phyloP scores from a whole-genome alignment of 2,113 vertebrate genomes.

The Austrofundulus limnaeus region DNA sequence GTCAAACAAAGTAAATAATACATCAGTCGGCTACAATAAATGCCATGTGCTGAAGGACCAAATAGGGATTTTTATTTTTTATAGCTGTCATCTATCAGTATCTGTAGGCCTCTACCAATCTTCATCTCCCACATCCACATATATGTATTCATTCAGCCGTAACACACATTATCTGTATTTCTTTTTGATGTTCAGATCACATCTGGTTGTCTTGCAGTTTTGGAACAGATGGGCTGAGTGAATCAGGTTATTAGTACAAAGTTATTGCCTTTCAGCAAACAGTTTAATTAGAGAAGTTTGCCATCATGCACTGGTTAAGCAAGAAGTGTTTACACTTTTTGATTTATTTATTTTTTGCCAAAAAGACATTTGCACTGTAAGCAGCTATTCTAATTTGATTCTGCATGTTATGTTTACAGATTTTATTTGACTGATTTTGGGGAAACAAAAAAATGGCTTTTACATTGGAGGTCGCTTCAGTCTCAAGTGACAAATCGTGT shows the following conservation, averaged over 20 bases:
- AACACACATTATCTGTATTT: constrained; percentile 55
- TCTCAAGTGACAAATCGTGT: neutral
- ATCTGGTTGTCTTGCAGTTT: constrained; percentile 54
- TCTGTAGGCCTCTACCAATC: constrained; percentile 52
- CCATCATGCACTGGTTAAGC: constrained; percentile 46
- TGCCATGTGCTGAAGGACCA: constrained; percentile 71
- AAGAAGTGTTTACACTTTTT: neutral
- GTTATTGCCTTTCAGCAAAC: constrained; percentile 55
- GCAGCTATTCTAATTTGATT: neutral
- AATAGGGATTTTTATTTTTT: constrained; percentile 71
- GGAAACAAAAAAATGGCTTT: neutral
- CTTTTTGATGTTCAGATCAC: constrained; percentile 49
- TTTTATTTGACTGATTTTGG: neutral
- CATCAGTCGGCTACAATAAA: constrained; percentile 73
- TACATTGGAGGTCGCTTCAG: neutral
- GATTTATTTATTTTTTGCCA: neutral
- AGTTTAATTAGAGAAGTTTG: constrained; percentile 74
- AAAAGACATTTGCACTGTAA: constrained; percentile 25
- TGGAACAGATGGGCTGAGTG: constrained; percentile 61
- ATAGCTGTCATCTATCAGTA: constrained; percentile 67
- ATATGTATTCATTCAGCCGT: constrained; percentile 50
- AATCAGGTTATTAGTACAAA: constrained; percentile 59
- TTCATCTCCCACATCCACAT: constrained; percentile 39
- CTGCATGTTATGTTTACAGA: neutral
- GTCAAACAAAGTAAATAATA: constrained; percentile 81